phyloP scores from a whole-genome alignment of 2,888 invertebrate species.

The Heteromyza rotundicornis region DNA sequence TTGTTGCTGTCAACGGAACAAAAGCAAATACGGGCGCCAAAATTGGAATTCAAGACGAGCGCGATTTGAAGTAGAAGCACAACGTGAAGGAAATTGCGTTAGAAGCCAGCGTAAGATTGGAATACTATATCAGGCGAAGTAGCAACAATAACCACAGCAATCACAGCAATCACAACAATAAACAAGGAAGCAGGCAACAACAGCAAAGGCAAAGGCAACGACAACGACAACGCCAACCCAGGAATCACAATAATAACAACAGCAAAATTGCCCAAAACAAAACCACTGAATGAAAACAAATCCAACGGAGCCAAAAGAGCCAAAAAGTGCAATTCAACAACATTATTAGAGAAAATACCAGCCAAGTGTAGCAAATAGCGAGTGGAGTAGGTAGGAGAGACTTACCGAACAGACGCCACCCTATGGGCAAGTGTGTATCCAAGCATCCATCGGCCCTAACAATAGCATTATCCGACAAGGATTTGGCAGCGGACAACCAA shows the following conservation, averaged over 20 bases:
- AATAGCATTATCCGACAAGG: slow-evolving; percentile 56
- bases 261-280: too few species aligned
- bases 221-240: not conserved
- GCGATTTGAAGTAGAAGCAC: not conserved
- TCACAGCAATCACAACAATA: too few species aligned
- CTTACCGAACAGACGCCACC: slow-evolving; percentile 19
- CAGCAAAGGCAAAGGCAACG: too few species aligned
- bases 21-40: not conserved
- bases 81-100: not conserved
- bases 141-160: too few species aligned
- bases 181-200: too few species aligned
- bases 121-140: not conserved
- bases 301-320: too few species aligned
- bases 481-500: slow-evolving; percentile 49
- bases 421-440: slow-evolving; percentile 63
- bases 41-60: not conserved
- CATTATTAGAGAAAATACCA: not conserved
- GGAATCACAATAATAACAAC: not conserved
- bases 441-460: slow-evolving; percentile 58
- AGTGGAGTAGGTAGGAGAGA: not conserved
- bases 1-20: not conserved
- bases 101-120: not conserved
- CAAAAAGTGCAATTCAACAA: too few species aligned
- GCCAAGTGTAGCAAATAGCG: slow-evolving; percentile 7
- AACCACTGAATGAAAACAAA: too few species aligned